These are phyloP conservation scores for Urosaurus nigricauda DNA, from an alignment of 2,797 vertebrate genomes.

Conservation along the genomic window DNA sequence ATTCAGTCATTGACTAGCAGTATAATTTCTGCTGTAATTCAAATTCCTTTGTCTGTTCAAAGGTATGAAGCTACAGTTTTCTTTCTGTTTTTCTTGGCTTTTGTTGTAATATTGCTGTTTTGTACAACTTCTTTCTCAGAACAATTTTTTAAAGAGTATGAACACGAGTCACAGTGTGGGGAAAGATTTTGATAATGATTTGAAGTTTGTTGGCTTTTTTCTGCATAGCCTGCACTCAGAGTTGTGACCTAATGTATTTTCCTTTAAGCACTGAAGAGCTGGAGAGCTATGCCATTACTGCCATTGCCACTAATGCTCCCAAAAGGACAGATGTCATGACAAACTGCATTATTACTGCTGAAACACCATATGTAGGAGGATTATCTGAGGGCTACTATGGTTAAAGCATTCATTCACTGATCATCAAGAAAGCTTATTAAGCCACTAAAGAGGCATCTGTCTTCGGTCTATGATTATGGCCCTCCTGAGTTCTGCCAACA, in stretches of 20 bases:
- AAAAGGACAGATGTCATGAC: background rate
- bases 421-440: background rate
- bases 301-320: background rate
- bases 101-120: too few species aligned
- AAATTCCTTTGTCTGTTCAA: too few species aligned
- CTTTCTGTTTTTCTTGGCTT: too few species aligned
- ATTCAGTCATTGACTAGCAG: too few species aligned
- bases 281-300: background rate
- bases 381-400: background rate
- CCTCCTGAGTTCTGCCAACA: background rate
- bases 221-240: background rate
- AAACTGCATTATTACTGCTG: background rate
- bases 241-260: background rate
- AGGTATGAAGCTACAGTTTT: too few species aligned
- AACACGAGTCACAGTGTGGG: too few species aligned
- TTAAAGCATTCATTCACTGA: background rate
- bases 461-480: background rate
- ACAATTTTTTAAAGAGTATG: too few species aligned
- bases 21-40: too few species aligned
- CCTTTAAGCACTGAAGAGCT: background rate
- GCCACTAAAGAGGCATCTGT: background rate
- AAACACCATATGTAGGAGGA: background rate
- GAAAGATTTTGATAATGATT: too few species aligned
- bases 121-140: too few species aligned
- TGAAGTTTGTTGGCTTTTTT: background rate